phyloP scores from a whole-genome alignment of 2,797 vertebrate species.

The Stomatorhinus walkeri region DNA sequence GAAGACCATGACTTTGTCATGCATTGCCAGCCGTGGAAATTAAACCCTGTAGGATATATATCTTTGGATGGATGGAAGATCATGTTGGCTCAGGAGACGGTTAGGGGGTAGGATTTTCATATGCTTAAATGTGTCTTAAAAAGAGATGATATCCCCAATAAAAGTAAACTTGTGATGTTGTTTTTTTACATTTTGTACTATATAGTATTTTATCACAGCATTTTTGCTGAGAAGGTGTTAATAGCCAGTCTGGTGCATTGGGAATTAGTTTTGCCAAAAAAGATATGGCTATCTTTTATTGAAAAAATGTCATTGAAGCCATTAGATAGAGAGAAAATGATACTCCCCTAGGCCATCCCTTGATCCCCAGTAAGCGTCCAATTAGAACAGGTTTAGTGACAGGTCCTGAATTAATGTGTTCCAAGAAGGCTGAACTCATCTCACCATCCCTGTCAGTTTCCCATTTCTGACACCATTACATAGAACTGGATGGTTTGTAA shows the following conservation, averaged over 20 bases:
- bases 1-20: not conserved
- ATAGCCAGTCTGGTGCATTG: not conserved
- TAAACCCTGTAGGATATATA: not conserved
- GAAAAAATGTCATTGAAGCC: constrained; percentile 44
- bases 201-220: not conserved
- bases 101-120: not conserved
- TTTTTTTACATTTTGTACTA: not conserved
- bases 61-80: not conserved
- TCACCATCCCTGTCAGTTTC: constrained; percentile 70
- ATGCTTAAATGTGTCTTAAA: not conserved
- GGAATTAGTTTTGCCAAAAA: not conserved
- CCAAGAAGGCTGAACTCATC: constrained; percentile 49
- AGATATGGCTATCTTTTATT: not conserved
- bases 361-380: constrained; percentile 59
- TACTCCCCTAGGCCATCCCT: constrained; percentile 47
- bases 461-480: constrained; percentile 57
- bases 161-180: not conserved
- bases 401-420: constrained; percentile 56
- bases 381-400: constrained; percentile 67
- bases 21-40: not conserved
- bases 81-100: not conserved
- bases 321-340: constrained; percentile 28
- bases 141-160: not conserved
- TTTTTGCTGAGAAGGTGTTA: not conserved
- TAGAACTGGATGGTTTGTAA: constrained; percentile 55